Evolutionary conservation across 2,888 invertebrate genomes (phyloP), one percentile per base, ranked within the genome.

Genomic region (Tillus elongatus): DNA sequence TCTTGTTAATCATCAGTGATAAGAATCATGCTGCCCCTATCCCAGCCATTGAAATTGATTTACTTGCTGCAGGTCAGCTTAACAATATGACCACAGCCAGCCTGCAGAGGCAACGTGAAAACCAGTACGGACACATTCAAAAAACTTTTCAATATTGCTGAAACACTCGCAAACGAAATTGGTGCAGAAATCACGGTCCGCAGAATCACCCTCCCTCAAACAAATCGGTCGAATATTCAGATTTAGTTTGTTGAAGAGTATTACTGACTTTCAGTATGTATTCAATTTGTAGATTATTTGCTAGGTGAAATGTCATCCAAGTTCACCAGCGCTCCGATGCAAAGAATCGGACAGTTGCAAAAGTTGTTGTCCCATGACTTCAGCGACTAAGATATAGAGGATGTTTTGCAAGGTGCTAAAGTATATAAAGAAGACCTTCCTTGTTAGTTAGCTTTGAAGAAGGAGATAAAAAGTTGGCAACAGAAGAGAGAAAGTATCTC

Each of bases 61-160:
- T 30, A 30, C 3, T 30, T 30, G 10, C 30, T 30, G 30, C 30
- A 30, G 30, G 10, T 30, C 30, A 30, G 30, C 30, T 30, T 4
- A 30, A 12, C 4, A 10, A 30, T 4, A 11, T 13, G 4, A 30
- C 12, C 4, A 30, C 4, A 30, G 30, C 30, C 10, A 30, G 30
- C 13, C 30, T 30, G 14, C 3, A 30, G 30, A 4, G 30, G 4
- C 30, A 30, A 12, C 14, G 3, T 27, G 27, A 27, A n/a, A 27
- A 27, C 27, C 11, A 6, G 27, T 11, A 3, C 3, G 3, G 27
- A 27, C 3, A 10, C 27, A 27, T 27, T 27, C n/a, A 27, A 27
- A 27, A 27, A 4, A 27, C 30, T 30, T 4, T 30, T 30, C 30
- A 11, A 3, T 30, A 30, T n/a, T 10, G 30, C 12, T 4, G 12